Percentiles rank a stretch among this genome's conserved stretches.
Conservation (phyloP, 2,113 vertebrate genomes). For the Neolamprologus ventralis region DNA sequence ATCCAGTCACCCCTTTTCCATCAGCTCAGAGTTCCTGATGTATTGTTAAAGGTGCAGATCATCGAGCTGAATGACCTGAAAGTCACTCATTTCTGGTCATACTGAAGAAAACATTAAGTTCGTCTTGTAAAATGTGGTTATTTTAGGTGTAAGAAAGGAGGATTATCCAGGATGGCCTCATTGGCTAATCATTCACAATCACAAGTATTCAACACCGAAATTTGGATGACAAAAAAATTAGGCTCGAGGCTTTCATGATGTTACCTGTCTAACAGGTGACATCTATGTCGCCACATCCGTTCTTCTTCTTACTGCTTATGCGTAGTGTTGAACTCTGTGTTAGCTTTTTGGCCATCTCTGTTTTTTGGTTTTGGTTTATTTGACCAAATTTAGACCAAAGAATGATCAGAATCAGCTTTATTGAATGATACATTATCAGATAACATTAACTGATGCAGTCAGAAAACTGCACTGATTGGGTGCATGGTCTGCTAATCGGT, state of each 20-base stretch:
- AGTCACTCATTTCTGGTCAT: background rate
- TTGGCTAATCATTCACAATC: background rate
- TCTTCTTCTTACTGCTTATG: background rate
- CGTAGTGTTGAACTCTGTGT: background rate
- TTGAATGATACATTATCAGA: background rate
- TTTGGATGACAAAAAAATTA: background rate
- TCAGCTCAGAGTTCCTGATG: background rate
- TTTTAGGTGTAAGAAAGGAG: background rate
- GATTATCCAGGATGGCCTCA: background rate
- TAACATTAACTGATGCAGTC: fast-evolving
- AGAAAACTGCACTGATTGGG: background rate
- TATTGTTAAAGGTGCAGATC: background rate
- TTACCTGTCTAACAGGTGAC: background rate
- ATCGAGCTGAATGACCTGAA: background rate
- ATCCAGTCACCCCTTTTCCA: background rate
- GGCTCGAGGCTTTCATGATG: background rate
- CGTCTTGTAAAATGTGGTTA: background rate
- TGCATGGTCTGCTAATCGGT: background rate
- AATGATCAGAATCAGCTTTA: background rate
- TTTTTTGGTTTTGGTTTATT: background rate
- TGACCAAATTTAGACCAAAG: background rate
- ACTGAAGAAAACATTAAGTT: background rate
- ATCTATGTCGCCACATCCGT: background rate
- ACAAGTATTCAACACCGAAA: background rate
- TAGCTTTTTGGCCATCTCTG: background rate